phyloP scores from a whole-genome alignment of 2,113 vertebrate species.

The Cyprinodon tularosa region DNA sequence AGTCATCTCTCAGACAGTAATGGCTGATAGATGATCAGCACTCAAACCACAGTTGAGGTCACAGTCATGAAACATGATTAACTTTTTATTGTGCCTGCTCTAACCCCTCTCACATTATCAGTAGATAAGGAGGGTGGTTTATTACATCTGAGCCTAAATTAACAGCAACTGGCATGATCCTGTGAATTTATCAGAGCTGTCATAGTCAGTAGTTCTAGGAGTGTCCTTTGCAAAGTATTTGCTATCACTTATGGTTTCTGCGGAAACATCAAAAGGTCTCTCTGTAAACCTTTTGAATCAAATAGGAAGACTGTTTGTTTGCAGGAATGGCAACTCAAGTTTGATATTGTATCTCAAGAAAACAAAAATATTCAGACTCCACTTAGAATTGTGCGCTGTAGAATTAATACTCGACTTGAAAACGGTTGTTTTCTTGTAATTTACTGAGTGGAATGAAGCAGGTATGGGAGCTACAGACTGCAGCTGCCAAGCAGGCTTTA shows the following conservation, averaged over 20 bases:
- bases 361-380: no score
- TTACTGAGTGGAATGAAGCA: background rate
- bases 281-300: no score
- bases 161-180: constrained; percentile 48
- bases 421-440: background rate
- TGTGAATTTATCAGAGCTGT: constrained; percentile 31
- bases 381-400: background rate
- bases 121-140: constrained; percentile 47
- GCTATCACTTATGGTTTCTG: background rate
- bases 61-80: constrained; percentile 67
- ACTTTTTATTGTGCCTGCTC: constrained; percentile 67
- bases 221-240: constrained; percentile 21
- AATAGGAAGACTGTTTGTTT: no score
- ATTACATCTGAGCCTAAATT: constrained; percentile 46
- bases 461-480: no score
- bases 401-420: no score
- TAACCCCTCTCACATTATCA: constrained; percentile 50
- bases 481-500: no score
- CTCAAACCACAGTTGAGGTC: constrained; percentile 41
- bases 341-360: no score
- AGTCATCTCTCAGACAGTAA: constrained; percentile 56
- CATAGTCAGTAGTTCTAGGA: constrained; percentile 8
- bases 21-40: constrained; percentile 52
- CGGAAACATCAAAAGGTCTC: background rate
- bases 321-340: no score